A percentile compares a stretch with the other conserved stretches of the same genome.
Conservation (phyloP, 35 echinoderm and acorn worm species). For the Heliocidaris tuberculata region DNA sequence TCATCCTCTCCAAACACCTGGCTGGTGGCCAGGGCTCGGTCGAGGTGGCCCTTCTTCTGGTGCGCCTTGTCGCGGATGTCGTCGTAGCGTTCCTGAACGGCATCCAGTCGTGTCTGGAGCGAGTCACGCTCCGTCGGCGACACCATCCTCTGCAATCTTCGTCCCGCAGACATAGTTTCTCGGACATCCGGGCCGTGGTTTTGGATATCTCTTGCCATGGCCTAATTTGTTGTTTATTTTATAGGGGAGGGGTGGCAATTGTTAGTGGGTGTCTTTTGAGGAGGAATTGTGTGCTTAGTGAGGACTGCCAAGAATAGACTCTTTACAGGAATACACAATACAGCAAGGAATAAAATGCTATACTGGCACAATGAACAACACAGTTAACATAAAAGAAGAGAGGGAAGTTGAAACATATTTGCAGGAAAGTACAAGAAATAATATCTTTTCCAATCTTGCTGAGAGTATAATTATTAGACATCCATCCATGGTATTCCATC, state of each 20-base stretch:
- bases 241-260: background rate
- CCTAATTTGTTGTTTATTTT: slow-evolving; percentile 42
- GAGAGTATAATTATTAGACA: background rate
- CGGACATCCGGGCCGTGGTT: slow-evolving; percentile 40
- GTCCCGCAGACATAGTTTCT: slow-evolving; percentile 41
- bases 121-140: slow-evolving; percentile 34
- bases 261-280: background rate
- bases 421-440: background rate
- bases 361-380: background rate
- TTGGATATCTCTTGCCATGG: slow-evolving; percentile 51
- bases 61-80: slow-evolving; percentile 56
- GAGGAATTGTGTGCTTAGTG: background rate
- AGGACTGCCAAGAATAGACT: background rate
- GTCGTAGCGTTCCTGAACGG: slow-evolving; percentile 58
- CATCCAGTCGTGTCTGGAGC: slow-evolving; percentile 52
- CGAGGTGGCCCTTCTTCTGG: slow-evolving; percentile 50
- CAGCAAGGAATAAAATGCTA: background rate
- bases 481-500: too few relatives aligned
- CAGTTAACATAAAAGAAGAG: background rate
- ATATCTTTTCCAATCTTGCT: background rate
- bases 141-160: slow-evolving; percentile 38
- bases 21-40: slow-evolving; percentile 61
- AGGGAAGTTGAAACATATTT: background rate
- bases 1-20: slow-evolving; percentile 72
- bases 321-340: background rate